Evolutionary conservation across 92 coral and sea anemone species (phyloP).

Genomic region (Porites cylindrica): DNA sequence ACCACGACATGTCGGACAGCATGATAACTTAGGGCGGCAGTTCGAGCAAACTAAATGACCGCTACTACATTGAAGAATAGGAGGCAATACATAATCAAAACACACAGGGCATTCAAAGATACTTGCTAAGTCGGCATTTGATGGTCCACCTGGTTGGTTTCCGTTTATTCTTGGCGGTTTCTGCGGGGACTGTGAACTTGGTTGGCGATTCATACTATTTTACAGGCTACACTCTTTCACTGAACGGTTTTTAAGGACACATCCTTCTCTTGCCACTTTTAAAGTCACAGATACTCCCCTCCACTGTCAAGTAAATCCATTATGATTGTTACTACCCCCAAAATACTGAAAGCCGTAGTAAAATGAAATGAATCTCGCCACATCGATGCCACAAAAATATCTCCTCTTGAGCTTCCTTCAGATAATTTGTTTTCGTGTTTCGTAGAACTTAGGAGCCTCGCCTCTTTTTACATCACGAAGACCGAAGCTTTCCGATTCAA

Average conservation of each 20-base stretch:
- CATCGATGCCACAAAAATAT: not conserved
- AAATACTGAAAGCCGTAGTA: not conserved
- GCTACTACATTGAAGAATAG: conserved; percentile 97
- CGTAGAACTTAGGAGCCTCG: conserved; percentile 40
- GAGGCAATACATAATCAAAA: conserved; percentile 97
- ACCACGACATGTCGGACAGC: conserved; percentile 99
- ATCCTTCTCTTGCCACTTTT: not conserved
- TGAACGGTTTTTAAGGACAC: conserved; percentile 6
- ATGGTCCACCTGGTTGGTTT: conserved; percentile 84
- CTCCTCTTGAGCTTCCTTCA: conserved; percentile 10
- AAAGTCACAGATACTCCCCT: not conserved
- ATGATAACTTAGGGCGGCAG: conserved; percentile 98
- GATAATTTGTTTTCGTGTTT: conserved; percentile 38
- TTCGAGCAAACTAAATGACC: conserved; percentile 99
- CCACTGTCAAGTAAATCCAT: not conserved
- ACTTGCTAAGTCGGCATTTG: conserved; percentile 97
- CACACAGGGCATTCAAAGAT: conserved; percentile 99
- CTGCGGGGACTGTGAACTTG: conserved; percentile 67
- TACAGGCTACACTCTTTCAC: not conserved
- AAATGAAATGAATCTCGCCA: not conserved
- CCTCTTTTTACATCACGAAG: conserved; percentile 22
- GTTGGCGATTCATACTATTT: conserved; percentile 70
- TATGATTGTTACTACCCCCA: not conserved
- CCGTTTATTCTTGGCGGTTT: conserved; percentile 77
- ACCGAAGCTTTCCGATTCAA: conserved; percentile 32